A percentile compares a stretch with the other conserved stretches of the same genome.
phyloP scores from a whole-genome alignment of 2,888 invertebrate species.

The Scaptodrosophila latifasciaeformis region DNA sequence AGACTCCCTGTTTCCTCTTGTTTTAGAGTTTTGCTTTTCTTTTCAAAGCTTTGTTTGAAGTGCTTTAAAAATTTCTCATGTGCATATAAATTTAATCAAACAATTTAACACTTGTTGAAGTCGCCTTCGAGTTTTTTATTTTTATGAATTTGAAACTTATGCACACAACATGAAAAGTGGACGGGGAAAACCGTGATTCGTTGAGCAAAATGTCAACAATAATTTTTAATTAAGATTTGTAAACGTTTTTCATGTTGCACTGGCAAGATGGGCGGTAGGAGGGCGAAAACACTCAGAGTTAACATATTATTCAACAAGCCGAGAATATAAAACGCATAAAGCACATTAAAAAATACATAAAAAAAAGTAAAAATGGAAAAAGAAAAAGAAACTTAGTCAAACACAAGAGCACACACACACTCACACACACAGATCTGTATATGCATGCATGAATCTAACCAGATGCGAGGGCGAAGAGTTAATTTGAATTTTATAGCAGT shows the following conservation, averaged over 20 bases:
- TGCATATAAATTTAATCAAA: too few species aligned
- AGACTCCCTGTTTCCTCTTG: too few species aligned
- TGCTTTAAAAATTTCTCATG: not conserved
- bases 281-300: too few species aligned
- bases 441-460: conserved; percentile 4
- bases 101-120: conserved; percentile 48
- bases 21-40: not conserved
- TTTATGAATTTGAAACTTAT: conserved; percentile 29
- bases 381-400: conserved; percentile 9
- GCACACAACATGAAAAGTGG: conserved; percentile 13
- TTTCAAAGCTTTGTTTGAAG: not conserved
- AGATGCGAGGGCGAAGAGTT: conserved; percentile 42
- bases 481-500: conserved; percentile 67
- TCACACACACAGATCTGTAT: not conserved
- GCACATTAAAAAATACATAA: conserved; percentile 19
- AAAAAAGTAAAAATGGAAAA: too few species aligned
- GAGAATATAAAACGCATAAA: conserved; percentile 4
- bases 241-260: conserved; percentile 40
- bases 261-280: not conserved
- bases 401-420: conserved; percentile 6
- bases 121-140: conserved; percentile 31
- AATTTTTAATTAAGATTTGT: conserved; percentile 68
- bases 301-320: too few species aligned
- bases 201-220: conserved; percentile 59
- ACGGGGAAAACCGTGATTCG: conserved; percentile 1